Base-by-base conservation (phyloP, 2,797 vertebrate species). In the Acanthurus tractus region DNA sequence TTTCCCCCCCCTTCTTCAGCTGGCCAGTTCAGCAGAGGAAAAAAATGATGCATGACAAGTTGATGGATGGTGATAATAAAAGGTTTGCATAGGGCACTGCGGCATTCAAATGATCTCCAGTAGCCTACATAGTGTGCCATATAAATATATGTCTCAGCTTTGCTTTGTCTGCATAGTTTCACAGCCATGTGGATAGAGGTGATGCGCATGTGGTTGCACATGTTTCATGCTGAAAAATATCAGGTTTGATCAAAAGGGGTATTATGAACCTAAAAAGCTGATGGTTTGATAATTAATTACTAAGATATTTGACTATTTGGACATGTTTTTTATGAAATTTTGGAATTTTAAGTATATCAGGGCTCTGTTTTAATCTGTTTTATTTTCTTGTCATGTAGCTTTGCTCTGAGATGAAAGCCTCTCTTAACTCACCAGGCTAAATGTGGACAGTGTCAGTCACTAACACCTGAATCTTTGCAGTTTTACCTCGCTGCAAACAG, bases 41-140 rank as follows among this genome's bases (percentile, higher is more conserved):
- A 55, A 61, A 83, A 80, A 74, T 38, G 14, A 77, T 74, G 81
- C 8, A 42, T 71, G 82, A 79, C 75, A 86, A 76, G 75, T 87
- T 90, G 88, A 92, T 88, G 85, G 84, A 89, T 90, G 92, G 81
- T 34, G 81, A 91, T 87, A 90, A 90, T 89, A 87, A 85, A 63
- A 85, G 84, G 86, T 88, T 83, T 81, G 79, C 68, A 58, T 79
- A 79, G 76, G 87, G 72, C 69, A 80, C 66, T 58, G 85, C 78
- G 25, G 79, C 73, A 65, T 85, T 88, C 79, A 82, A 76, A 85
- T 78, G 73, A 86, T 86, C 69, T 84, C 77, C 57, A 8, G 76
- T 76, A 81, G 69, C 76, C 74, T 78, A 79, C 74, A 78, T 72
- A 67, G 64, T 12, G 1, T 42, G 62, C 65, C 34, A 57, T 82